Percentiles rank a stretch among this genome's conserved stretches.
These are phyloP conservation scores for Pseudanteris insignis DNA, from an alignment of 2,888 invertebrate species.

Conservation along the genomic window DNA sequence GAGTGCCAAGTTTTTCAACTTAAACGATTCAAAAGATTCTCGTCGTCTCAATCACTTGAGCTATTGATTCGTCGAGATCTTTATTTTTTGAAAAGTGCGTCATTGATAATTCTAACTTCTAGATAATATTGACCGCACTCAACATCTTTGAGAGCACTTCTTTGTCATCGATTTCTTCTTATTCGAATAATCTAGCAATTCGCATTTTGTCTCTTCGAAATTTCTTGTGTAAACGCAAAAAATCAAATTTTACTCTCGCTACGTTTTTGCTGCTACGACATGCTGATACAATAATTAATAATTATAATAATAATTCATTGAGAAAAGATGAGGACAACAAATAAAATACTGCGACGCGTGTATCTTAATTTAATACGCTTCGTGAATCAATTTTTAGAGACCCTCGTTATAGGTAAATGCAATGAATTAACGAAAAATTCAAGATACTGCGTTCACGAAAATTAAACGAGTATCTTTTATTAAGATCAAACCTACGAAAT, in stretches of 20 bases:
- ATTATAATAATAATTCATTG: constrained; percentile 34
- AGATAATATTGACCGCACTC: constrained; percentile 37
- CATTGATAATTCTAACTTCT: constrained; percentile 38
- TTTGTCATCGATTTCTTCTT: constrained; percentile 43
- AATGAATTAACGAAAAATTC: neutral
- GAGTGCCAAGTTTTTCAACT: constrained; percentile 34
- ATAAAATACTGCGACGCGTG: constrained; percentile 14
- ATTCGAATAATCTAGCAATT: constrained; percentile 38
- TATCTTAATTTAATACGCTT: constrained; percentile 15
- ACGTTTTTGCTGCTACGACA: constrained; percentile 44
- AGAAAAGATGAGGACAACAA: constrained; percentile 10
- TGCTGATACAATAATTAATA: constrained; percentile 45
- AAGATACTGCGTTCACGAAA: neutral
- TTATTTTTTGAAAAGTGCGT: constrained; percentile 35
- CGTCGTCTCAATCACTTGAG: no score
- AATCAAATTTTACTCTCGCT: constrained; percentile 37
- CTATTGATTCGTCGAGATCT: constrained; percentile 12
- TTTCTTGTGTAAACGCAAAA: constrained; percentile 39
- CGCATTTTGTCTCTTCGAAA: constrained; percentile 35
- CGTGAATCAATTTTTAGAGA: constrained; percentile 2
- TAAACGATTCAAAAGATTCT: no score
- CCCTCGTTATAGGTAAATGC: neutral
- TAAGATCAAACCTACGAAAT: constrained; percentile 10
- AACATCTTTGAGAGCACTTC: constrained; percentile 40
- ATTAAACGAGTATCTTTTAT: constrained; percentile 14